These are phyloP conservation scores for Diarsia mendica DNA, from an alignment of 2,888 invertebrate species.

Conservation along the genomic window DNA sequence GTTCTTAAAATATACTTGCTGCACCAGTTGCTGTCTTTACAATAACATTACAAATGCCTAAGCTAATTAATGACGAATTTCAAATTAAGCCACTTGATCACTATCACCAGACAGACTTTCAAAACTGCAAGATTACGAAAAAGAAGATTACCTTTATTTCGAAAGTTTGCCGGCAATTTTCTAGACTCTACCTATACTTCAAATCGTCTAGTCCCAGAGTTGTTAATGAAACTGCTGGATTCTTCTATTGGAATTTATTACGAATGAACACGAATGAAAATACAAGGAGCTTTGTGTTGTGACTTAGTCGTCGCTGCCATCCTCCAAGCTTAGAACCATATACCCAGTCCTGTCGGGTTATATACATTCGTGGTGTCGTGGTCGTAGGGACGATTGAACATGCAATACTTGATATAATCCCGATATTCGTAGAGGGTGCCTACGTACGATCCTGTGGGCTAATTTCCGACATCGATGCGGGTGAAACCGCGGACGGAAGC, in stretches of 20 bases:
- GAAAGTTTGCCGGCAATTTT: neutral
- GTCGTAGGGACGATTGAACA: neutral
- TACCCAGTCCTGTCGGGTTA: neutral
- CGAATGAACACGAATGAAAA: neutral
- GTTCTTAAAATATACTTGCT: constrained; percentile 22
- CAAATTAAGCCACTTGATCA: constrained; percentile 10
- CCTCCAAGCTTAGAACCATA: neutral
- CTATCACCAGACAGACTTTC: constrained; percentile 6
- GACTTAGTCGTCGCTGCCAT: neutral
- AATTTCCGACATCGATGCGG: no score
- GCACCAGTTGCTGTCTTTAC: constrained; percentile 4
- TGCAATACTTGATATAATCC: neutral
- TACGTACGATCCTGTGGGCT: no score
- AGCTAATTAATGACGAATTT: constrained; percentile 21
- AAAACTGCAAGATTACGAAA: constrained; percentile 22
- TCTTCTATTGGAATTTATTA: neutral
- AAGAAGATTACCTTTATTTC: constrained; percentile 5
- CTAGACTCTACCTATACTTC: no score
- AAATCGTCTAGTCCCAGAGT: neutral
- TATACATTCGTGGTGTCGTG: neutral
- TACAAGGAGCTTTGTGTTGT: no score
- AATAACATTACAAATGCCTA: constrained; percentile 8
- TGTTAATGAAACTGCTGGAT: neutral
- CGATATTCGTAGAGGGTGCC: neutral
- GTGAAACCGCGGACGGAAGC: no score